Evolutionary conservation across 2,888 invertebrate species (phyloP), one percentile per base, ranked within the genome.

Genomic region (Tipula lateralis): DNA sequence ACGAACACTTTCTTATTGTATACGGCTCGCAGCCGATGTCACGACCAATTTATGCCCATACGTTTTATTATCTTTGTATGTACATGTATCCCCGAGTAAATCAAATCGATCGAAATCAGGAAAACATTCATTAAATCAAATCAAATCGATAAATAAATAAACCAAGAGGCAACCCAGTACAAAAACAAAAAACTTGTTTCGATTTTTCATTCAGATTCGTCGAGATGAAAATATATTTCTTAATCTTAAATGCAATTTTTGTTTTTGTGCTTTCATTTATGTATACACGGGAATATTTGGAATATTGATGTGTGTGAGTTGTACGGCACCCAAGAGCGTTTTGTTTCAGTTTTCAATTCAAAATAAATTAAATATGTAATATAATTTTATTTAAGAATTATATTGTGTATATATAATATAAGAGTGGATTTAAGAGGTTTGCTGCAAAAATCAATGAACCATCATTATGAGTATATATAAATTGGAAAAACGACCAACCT

Each of bases 271-370:
- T 50, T 50, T 50, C 50, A 24, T 66, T 66, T 66, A 12, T n/a
- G 66, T 24, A 66, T n/a, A n/a, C n/a, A n/a, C n/a, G n/a, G n/a
- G n/a, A n/a, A 24, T 66, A 7, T 19, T 9, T 66, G 66, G 19
- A 5, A 19, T 19, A 0, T 39, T 0, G 0, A 3, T 66, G 7
- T 66, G 66, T 66, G 66, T 66, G 66, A n/a, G n/a, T n/a, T 66
- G 24, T 66, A 66, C 19, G 82, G 82, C 82, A 82, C 82, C 82
- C 82, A 82, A 82, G 82, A 82, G 82, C 82, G 82, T 82, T 82
- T 32, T 30, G 32, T 82, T 66, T 66, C 66, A 66, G 30, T 82
- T 82, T 82, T 82, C 82, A 82, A 32, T 82, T 82, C 82, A 82
- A 30, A 82, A 30, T 82, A 82, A 19, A 66, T 66, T 66, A 66